Evolutionary conservation across 2,113 vertebrate species (phyloP).

Genomic region (Anser cygnoides): DNA sequence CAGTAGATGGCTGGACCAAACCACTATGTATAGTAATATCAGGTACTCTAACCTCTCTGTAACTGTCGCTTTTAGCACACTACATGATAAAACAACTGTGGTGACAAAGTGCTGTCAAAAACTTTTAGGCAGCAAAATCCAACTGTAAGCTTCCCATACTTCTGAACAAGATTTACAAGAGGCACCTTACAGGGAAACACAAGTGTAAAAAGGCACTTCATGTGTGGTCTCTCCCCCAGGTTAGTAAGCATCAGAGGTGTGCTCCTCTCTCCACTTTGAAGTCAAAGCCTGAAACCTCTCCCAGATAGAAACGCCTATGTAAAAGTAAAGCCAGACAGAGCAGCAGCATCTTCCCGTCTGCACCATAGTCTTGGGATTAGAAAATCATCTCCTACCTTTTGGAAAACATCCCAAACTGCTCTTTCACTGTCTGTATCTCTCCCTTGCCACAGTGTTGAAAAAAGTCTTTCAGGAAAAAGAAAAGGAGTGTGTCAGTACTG

Average conservation of each 20-base stretch:
- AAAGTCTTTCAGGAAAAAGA: neutral
- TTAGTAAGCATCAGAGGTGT: neutral
- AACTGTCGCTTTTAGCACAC: neutral
- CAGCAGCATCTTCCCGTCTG: neutral
- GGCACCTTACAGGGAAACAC: neutral
- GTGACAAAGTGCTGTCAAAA: neutral
- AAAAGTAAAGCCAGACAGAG: neutral
- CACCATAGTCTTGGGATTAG: neutral
- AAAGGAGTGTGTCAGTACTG: neutral
- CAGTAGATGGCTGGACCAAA: neutral
- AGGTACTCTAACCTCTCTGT: neutral
- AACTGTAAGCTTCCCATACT: neutral
- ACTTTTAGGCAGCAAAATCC: neutral
- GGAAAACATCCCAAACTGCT: neutral
- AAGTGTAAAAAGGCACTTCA: neutral
- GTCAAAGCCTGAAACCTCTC: neutral
- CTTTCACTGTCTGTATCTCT: neutral
- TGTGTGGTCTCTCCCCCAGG: neutral
- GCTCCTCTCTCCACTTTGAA: neutral
- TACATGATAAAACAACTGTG: accelerated
- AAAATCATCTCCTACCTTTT: neutral
- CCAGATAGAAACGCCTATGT: neutral
- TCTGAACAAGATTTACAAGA: neutral
- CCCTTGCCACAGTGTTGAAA: neutral
- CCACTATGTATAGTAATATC: neutral